A percentile compares a stretch with the other conserved stretches of the same genome.
Conservation (phyloP, 2,888 invertebrate genomes). For the Melieria omissa region DNA sequence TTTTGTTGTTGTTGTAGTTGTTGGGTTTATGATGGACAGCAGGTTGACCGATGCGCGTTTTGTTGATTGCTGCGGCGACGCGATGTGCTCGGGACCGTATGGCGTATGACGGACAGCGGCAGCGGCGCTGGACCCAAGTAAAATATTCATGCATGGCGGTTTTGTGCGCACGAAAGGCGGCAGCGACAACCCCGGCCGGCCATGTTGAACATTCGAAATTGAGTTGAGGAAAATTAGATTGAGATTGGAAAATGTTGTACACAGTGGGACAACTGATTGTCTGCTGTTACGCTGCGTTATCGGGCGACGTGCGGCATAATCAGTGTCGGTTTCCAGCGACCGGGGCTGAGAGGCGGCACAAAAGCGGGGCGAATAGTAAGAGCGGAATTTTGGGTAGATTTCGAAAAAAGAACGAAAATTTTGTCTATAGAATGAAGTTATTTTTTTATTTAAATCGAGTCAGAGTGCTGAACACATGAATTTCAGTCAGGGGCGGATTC, state of each 20-base stretch:
- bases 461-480: too few relatives aligned
- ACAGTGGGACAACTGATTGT: conserved; percentile 29
- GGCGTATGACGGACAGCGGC: conserved; percentile 37
- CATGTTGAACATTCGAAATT: conserved; percentile 21
- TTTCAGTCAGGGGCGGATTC: too few relatives aligned
- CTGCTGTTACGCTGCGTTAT: conserved; percentile 19
- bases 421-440: background rate
- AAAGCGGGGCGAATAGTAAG: background rate
- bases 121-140: background rate
- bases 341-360: background rate
- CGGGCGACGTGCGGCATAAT: background rate
- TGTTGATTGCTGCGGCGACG: conserved; percentile 16
- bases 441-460: too few relatives aligned
- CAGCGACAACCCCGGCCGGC: too few relatives aligned
- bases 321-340: background rate
- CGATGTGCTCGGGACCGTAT: conserved; percentile 19
- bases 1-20: conserved; percentile 6
- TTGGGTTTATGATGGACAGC: conserved; percentile 28
- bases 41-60: conserved; percentile 28
- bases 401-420: background rate
- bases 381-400: background rate
- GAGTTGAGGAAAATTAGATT: conserved; percentile 45
- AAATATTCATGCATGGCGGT: too few relatives aligned
- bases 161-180: too few relatives aligned
- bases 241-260: conserved; percentile 40